phyloP scores from a whole-genome alignment of 2,888 invertebrate genomes.

The Xestoiulus laeticollis region DNA sequence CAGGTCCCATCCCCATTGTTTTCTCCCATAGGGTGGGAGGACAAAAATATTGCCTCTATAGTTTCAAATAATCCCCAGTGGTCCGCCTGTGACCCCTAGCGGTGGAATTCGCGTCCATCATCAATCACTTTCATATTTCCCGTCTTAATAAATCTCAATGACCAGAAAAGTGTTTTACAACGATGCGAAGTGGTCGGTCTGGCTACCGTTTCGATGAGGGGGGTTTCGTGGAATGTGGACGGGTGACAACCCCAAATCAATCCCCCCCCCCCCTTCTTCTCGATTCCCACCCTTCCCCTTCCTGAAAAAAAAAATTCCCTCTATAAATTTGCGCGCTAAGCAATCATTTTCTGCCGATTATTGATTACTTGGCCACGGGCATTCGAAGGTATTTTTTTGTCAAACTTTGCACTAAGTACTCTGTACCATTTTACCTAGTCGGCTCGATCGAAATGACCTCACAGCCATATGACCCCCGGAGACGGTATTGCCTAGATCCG shows the following conservation, averaged over 20 bases:
- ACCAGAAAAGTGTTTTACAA: slow-evolving; percentile 21
- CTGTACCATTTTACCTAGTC: background rate
- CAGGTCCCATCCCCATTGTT: no score
- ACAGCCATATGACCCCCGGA: background rate
- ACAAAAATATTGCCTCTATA: no score
- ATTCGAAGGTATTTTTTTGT: background rate
- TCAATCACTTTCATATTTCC: slow-evolving; percentile 21
- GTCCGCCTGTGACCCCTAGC: background rate
- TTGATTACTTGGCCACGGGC: slow-evolving; percentile 17
- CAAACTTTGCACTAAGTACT: background rate
- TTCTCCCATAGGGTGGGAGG: no score
- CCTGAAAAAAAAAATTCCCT: background rate
- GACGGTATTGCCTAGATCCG: slow-evolving; percentile 8
- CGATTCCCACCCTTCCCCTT: slow-evolving; percentile 29
- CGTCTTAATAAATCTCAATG: slow-evolving; percentile 21
- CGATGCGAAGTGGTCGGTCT: background rate
- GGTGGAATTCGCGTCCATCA: slow-evolving; percentile 7
- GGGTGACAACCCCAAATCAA: background rate
- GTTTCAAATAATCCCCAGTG: background rate
- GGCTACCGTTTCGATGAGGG: slow-evolving; percentile 12
- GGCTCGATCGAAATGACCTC: background rate
- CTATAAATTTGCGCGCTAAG: slow-evolving; percentile 11
- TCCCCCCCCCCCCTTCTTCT: background rate
- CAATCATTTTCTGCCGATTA: slow-evolving; percentile 20
- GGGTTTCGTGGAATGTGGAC: slow-evolving; percentile 12